phyloP scores from a whole-genome alignment of 53 echinoderm and acorn worm species.

The Paelopatides confundens region DNA sequence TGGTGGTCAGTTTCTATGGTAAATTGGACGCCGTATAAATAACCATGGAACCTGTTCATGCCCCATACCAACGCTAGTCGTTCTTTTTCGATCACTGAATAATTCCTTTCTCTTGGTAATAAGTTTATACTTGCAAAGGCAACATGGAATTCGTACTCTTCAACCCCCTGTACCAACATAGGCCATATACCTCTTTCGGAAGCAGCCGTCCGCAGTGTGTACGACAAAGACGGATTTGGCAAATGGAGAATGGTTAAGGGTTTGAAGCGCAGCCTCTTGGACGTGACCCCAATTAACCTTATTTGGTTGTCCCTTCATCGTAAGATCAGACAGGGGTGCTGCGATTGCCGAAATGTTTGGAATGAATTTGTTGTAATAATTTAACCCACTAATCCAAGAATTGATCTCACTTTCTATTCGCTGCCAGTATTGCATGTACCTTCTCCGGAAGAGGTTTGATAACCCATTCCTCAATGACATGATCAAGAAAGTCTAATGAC shows the following conservation, averaged over 20 bases:
- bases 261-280: not conserved
- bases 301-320: conserved; percentile 44
- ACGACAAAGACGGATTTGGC: not conserved
- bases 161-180: not conserved
- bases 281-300: conserved; percentile 34
- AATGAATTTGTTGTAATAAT: conserved; percentile 55
- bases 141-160: not conserved
- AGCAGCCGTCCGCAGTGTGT: not conserved
- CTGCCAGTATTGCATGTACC: conserved; percentile 11
- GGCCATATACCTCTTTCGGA: not conserved
- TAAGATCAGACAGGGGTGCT: conserved; percentile 43
- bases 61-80: not conserved
- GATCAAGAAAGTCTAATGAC: conserved; percentile 56
- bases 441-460: conserved; percentile 49
- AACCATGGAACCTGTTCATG: not conserved
- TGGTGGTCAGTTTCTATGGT: not conserved
- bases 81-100: not conserved
- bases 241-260: not conserved
- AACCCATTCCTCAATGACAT: conserved; percentile 37
- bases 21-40: not conserved
- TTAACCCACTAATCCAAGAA: conserved; percentile 46
- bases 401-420: conserved; percentile 58
- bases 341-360: conserved; percentile 56
- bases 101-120: not conserved
- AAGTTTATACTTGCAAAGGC: not conserved